Conservation (phyloP, 2,888 invertebrate species). For the Galeopsomyia nigrocyanea region DNA sequence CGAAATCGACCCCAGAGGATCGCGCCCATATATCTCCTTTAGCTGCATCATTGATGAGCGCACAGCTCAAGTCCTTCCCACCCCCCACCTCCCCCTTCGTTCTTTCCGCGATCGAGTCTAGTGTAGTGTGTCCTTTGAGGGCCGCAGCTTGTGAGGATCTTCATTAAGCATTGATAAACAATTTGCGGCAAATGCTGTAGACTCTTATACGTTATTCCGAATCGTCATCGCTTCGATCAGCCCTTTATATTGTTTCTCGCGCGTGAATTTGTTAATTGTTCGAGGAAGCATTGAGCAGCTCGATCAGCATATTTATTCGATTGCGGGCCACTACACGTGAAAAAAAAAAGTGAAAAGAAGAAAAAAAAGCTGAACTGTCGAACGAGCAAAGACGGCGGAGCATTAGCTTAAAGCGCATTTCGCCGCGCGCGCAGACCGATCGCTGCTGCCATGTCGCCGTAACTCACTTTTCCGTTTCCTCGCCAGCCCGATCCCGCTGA, state of each 20-base stretch:
- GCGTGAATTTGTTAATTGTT: not conserved
- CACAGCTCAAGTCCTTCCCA: conserved; percentile 32
- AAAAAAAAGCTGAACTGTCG: too few relatives aligned
- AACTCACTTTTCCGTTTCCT: conserved; percentile 61
- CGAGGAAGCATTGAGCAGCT: too few relatives aligned
- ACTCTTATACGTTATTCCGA: not conserved
- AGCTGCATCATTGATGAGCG: conserved; percentile 65
- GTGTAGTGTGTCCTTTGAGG: not conserved
- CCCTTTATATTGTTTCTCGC: too few relatives aligned
- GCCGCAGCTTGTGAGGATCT: conserved; percentile 12
- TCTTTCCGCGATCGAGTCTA: not conserved
- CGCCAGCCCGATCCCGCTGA: not conserved
- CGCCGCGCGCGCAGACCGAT: too few relatives aligned
- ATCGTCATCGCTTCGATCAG: too few relatives aligned
- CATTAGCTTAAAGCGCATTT: too few relatives aligned
- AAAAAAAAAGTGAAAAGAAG: too few relatives aligned
- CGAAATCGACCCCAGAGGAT: conserved; percentile 66
- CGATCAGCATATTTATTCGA: not conserved
- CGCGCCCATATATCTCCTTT: conserved; percentile 61
- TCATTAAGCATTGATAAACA: conserved; percentile 46
- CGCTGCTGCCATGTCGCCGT: conserved; percentile 49
- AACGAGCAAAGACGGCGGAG: too few relatives aligned
- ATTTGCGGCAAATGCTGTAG: conserved; percentile 26
- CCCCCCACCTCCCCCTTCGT: not conserved
- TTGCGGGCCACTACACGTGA: too few relatives aligned